Base-by-base conservation (phyloP, 2,797 vertebrate species). In the Aplochiton taeniatus region DNA sequence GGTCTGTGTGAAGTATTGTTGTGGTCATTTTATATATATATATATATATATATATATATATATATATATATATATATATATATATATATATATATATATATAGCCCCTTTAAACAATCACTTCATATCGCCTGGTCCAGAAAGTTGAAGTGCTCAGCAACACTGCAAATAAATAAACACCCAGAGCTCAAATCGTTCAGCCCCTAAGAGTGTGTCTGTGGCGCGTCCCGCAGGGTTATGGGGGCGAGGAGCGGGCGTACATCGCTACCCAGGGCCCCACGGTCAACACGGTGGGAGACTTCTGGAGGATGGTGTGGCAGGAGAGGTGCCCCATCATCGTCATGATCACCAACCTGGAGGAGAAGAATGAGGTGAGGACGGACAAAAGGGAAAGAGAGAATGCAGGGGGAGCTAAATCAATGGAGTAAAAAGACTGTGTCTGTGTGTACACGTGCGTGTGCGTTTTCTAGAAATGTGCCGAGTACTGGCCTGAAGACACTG, bases 331-430 rank as follows among this genome's bases (percentile, higher is more conserved):
- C 66, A 96, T 98, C 82, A 95, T 99, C 61, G 96, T 98, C 83
- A 99, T 99, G 97, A 98, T 99, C 90, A 99, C 97, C 80, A 99
- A 98, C 84, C 95, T 98, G 74, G 96, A 99, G 83, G 98, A 99
- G 87, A 98, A 96, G 89, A 99, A 98, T 0, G 98, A 99, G 95
- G 98, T 98, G 85, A 85, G 85, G 64, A 42, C 41, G n/a, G 18
- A 13, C 12, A 3, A 11, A 16, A 41, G 20, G 7, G 54, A 12
- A 9, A 12, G 20, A 42, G 20, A 8, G 54, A 14, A 8, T 11
- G 18, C 17, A 14, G n/a, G 17, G 8, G 42, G 11, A 9, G 43
- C 9, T n/a, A 42, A 18, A 8, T 9, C 14, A 18, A 4, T 8
- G 42, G 42, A 9, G n/a, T 18, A 20, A 11, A 19, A 11, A 20